phyloP scores from a whole-genome alignment of 2,113 vertebrate genomes.

The Benitochromis conjunctus region DNA sequence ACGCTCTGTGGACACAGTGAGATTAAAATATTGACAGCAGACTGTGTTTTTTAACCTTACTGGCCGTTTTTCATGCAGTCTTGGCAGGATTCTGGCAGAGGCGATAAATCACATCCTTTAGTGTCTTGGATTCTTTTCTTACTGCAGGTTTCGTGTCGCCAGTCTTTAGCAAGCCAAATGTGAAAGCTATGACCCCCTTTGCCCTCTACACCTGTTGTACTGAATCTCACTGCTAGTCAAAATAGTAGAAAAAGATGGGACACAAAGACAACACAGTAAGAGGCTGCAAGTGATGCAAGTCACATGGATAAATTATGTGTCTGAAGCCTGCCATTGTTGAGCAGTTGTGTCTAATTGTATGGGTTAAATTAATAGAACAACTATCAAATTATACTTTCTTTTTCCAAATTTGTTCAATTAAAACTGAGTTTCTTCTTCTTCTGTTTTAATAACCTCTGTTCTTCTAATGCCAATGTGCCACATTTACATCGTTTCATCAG shows the following conservation, averaged over 20 bases:
- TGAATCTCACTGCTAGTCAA: slow-evolving; percentile 47
- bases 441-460: not conserved
- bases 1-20: slow-evolving; percentile 52
- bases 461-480: not conserved
- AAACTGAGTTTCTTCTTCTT: not conserved
- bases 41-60: slow-evolving; percentile 55
- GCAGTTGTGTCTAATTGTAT: not conserved
- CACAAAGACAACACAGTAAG: slow-evolving; percentile 1
- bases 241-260: slow-evolving; percentile 27
- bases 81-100: slow-evolving; percentile 67
- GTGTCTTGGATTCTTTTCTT: slow-evolving; percentile 68
- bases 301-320: not conserved
- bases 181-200: slow-evolving; percentile 67
- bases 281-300: not conserved
- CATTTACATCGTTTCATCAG: not conserved
- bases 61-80: slow-evolving; percentile 59
- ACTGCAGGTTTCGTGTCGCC: slow-evolving; percentile 68
- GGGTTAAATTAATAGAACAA: not conserved
- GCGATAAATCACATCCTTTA: slow-evolving; percentile 73
- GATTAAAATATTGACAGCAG: slow-evolving; percentile 62
- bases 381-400: not conserved
- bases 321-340: rapidly evolving
- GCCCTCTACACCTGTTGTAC: slow-evolving; percentile 70
- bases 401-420: not conserved
- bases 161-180: slow-evolving; percentile 79